Base-by-base conservation (phyloP, 1,140 invertebrate genomes). In the Trissolcus basalis region DNA sequence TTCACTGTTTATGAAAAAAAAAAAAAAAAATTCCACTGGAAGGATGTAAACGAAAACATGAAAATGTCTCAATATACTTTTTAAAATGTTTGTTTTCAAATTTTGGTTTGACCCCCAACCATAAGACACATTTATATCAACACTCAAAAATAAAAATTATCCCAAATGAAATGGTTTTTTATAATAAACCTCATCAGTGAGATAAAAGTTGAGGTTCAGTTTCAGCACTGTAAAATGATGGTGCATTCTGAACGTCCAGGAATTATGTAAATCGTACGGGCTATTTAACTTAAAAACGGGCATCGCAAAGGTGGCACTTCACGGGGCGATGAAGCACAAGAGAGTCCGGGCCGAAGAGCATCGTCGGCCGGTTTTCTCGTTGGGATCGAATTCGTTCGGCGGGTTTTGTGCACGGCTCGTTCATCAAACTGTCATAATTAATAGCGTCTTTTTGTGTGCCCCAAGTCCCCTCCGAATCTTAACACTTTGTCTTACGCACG, bases 341-440 rank as follows among this genome's bases (percentile, higher is more conserved):
- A 55, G 51, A 59, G 45, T 48, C 54, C 47, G 47, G 74, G 67
- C 14, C 43, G 77, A 51, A 35, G 48, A 47, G 45, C 19, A 51
- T 65, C 49, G 60, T 47, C 65, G 77, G 68, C 68, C 72, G 72
- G 73, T 77, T 79, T n/a, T 80, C 79, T 65, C 47, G 69, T 53
- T 53, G 80, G 80, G 82, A 82, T 84, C 82, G 76, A 83, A 84
- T 82, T 82, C 81, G 81, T 84, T 81, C 81, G 72, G 79, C 61
- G 73, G 70, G 80, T 72, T 80, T 76, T 61, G 61, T 77, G 80
- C 76, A 82, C 59, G 78, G 83, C 80, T 85, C 83, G 83, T 85
- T 82, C 83, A 83, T 85, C 83, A 85, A 85, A 82, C 83, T 85
- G 83, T 85, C 83, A 85, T 83, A 83, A 85, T 85, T 85, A 85